Base-by-base conservation (phyloP, 2,797 vertebrate genomes). In the Graptemys geographica region DNA sequence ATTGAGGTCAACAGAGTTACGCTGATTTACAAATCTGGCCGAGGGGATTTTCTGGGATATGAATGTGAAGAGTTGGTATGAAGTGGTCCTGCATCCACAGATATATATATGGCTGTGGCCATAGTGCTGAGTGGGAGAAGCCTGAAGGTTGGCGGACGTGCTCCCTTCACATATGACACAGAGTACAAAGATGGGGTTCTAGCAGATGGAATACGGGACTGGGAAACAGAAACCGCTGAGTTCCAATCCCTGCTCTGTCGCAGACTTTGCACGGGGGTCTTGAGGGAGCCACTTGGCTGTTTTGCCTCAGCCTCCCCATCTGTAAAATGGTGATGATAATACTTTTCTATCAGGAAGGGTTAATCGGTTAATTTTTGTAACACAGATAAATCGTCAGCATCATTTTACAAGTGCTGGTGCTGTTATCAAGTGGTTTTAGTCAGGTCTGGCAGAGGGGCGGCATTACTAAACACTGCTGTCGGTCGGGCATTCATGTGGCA, bases 31-130 rank as follows among this genome's bases (percentile, higher is more conserved):
- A 41, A n/a, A 72, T 37, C 65, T 37, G 21, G 9, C 33, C 65
- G 3, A 59, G 57, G 31, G n/a, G n/a, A 21, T 37, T 41, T 72
- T 72, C 9, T 37, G 65, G 19, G 52, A 8, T 41, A 8, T 4
- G 6, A 12, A 53, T 81, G 31, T 80, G 5, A 55, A 28, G 76
- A 72, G 81, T 37, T 0, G 31, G 47, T 28, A 21, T 2, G 5
- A 55, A 25, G 4, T 2, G 65, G 15, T 11, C 6, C 6, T 9
- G 33, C 1, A 10, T 4, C 57, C 82, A 5, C 41, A 37, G 4
- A 15, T 2, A 1, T 56, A 19, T 2, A 1, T 65, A 19, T 2
- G 5, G 12, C 21, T 81, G 76, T 51, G 47, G 28, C 47, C 28
- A 31, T 3, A 10, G n/a, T 53, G 44, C 82, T 11, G 5, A 37